Conservation (phyloP, 2,797 vertebrate species). For the Lagodon rhomboides region DNA sequence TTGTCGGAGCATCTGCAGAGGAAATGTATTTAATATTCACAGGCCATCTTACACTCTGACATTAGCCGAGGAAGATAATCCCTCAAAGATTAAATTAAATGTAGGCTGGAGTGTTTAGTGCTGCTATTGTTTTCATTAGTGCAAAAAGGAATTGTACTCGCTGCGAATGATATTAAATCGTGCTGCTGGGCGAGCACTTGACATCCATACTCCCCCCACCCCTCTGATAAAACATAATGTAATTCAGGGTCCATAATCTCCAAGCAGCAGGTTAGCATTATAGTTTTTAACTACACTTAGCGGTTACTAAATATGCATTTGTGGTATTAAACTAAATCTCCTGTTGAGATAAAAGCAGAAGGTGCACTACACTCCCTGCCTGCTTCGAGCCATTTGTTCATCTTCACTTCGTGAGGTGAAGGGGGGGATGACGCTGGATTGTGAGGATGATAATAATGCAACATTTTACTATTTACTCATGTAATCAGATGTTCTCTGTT, state of each 20-base stretch:
- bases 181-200: slow-evolving; percentile 62
- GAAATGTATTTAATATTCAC: slow-evolving; percentile 86
- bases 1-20: slow-evolving; percentile 82
- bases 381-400: slow-evolving; percentile 37
- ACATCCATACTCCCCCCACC: slow-evolving; percentile 64
- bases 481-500: slow-evolving; percentile 53
- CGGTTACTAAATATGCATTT: slow-evolving; percentile 81
- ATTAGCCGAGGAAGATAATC: slow-evolving; percentile 85
- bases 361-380: slow-evolving; percentile 70
- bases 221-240: slow-evolving; percentile 73
- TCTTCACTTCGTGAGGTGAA: slow-evolving; percentile 35
- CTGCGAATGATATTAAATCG: slow-evolving; percentile 72
- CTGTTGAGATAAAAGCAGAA: slow-evolving; percentile 84
- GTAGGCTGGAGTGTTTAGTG: slow-evolving; percentile 83
- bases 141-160: slow-evolving; percentile 79
- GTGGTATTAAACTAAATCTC: slow-evolving; percentile 83
- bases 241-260: slow-evolving; percentile 79
- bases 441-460: slow-evolving; percentile 47
- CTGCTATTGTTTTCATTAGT: slow-evolving; percentile 87
- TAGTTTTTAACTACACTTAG: slow-evolving; percentile 85
- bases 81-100: slow-evolving; percentile 87
- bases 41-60: slow-evolving; percentile 75
- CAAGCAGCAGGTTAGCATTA: slow-evolving; percentile 86
- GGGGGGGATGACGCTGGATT: background rate
- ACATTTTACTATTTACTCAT: slow-evolving; percentile 56